Evolutionary conservation across 2,888 invertebrate species (phyloP), one percentile per base, ranked within the genome.

Genomic region (Caenorhabditis auriculariae): DNA sequence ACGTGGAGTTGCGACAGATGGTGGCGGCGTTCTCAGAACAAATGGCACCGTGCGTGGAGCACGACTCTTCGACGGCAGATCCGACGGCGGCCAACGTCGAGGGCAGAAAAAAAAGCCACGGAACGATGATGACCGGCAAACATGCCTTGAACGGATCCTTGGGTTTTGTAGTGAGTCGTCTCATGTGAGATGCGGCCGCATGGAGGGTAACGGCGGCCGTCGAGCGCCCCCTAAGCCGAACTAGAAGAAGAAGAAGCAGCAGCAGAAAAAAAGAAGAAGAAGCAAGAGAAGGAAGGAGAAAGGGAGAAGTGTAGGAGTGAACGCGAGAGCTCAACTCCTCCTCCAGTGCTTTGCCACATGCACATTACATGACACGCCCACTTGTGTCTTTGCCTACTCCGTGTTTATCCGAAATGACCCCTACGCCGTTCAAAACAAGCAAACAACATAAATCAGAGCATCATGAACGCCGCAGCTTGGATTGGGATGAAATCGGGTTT

Each of bases 1-100:
- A 79, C 80, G 78, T 79, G 51, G 72, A 70, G 53, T 79, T 79
- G 37, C 71, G 51, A 51, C 79, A 79, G 46, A 79, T 66, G 29
- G 72, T 70, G 38, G 79, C 79, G 21, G 65, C 69, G 49, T 71
- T 77, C 60, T 72, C 74, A n/a, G 76, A 72, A 69, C 78, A 78
- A 28, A 76, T 67, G 42, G 64, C 58, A 53, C 60, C 63, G 45
- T 63, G 64, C 38, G 52, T 58, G 32, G 58, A 61, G 41, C 60
- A 63, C 43, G 56, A 43, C 32, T 21, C 17, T 12, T 17, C 6
- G 28, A 28, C 32, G 17, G 24, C 17, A 1, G 29, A 15, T 15
- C 29, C n/a, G 26, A 24, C 4, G 39, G 43, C 38, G 43, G 32
- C n/a, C n/a, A n/a, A n/a, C n/a, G n/a, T n/a, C n/a, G n/a, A n/a